Percentiles rank a stretch among this genome's conserved stretches.
phyloP scores from a whole-genome alignment of 2,888 invertebrate genomes.

The Mythimna lalbum region DNA sequence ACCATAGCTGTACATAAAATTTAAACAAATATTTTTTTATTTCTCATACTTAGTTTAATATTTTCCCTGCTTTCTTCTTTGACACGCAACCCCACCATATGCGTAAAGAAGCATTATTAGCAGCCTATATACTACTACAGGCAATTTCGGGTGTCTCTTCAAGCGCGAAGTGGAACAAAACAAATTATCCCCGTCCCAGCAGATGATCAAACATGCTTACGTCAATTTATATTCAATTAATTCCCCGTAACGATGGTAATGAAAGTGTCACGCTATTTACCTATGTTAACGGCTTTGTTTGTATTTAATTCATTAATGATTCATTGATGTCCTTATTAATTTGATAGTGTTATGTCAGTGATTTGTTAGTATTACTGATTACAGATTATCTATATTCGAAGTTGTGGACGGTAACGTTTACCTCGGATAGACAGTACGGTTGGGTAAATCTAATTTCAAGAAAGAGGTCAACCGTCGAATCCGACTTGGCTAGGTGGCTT shows the following conservation, averaged over 20 bases:
- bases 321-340: slow-evolving; percentile 10
- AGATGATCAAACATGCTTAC: slow-evolving; percentile 70
- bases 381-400: neutral
- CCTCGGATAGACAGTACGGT: too few relatives aligned
- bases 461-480: too few relatives aligned
- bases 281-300: slow-evolving; percentile 58
- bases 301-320: slow-evolving; percentile 41
- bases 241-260: slow-evolving; percentile 52
- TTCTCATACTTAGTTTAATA: too few relatives aligned
- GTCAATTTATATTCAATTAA: slow-evolving; percentile 75
- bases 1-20: too few relatives aligned
- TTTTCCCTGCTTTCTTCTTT: neutral
- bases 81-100: neutral
- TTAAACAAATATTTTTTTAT: too few relatives aligned
- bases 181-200: slow-evolving; percentile 61
- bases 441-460: too few relatives aligned
- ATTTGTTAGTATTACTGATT: neutral
- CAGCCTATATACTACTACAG: neutral
- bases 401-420: too few relatives aligned
- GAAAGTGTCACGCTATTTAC: slow-evolving; percentile 46
- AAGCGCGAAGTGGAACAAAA: slow-evolving; percentile 51
- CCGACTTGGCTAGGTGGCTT: too few relatives aligned
- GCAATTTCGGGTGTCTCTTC: neutral
- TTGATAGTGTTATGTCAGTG: slow-evolving; percentile 10
- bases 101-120: neutral